Evolutionary conservation across 2,797 vertebrate species (phyloP), one percentile per base, ranked within the genome.

Genomic region (Pempheris klunzingeri): DNA sequence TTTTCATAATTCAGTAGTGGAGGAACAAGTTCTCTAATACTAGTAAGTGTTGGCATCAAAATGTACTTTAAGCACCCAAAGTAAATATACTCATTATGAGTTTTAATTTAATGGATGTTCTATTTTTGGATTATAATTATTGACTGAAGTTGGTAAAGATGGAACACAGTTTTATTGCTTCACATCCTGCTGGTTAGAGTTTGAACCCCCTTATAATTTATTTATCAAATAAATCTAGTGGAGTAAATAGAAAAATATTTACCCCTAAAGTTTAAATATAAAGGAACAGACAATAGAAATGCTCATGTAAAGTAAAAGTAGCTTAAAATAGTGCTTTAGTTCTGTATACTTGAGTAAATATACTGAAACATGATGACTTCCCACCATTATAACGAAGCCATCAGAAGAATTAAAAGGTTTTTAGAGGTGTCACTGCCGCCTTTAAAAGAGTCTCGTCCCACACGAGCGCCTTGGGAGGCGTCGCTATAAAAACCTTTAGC

Each of bases 401-500:
- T 52, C 1, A 62, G 24, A 11, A 60, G n/a, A 26, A 17, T 13
- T 7, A 36, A 61, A n/a, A 12, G 8, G 28, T 7, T 64, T 67
- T 71, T 24, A 30, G 7, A 28, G 24, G 13, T 34, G n/a, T 71
- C 15, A 38, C n/a, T 50, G 41, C 38, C 57, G 60, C 44, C 26
- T 47, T 28, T 30, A 64, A 24, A 57, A 30, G 44, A 15, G 18
- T 60, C 13, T 78, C 58, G 39, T 77, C 54, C 49, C 52, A 7
- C 52, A 7, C 12, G 32, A 24, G 44, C 82, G 13, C 65, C 62
- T 52, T 78, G 80, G 58, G 83, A 67, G 64, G 77, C 66, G 81
- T 26, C 53, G 36, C 62, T 67, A 18, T 68, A 34, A 80, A 82
- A 87, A 62, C 77, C 38, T 28, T 70, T n/a, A 67, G 7, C 50